phyloP scores from a whole-genome alignment of 1,140 invertebrate genomes.

The Archivesica marissinica region DNA sequence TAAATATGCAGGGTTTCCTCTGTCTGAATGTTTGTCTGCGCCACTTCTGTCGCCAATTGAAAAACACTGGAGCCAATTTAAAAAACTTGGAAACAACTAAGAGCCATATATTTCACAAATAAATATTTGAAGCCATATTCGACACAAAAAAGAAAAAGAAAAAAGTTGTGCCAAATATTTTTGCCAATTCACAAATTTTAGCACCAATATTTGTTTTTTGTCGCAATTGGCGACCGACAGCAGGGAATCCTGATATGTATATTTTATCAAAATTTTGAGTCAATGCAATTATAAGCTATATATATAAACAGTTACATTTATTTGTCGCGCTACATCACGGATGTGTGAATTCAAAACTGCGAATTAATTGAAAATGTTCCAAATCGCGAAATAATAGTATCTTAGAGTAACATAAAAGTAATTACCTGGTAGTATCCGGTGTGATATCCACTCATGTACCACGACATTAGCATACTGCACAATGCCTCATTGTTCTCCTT shows the following conservation, averaged over 20 bases:
- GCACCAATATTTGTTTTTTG: too few relatives aligned
- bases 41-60: too few relatives aligned
- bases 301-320: neutral
- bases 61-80: too few relatives aligned
- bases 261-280: neutral
- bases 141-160: too few relatives aligned
- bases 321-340: too few relatives aligned
- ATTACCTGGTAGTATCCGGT: constrained; percentile 89
- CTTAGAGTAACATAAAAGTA: neutral
- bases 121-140: too few relatives aligned
- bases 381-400: neutral
- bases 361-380: neutral
- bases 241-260: neutral
- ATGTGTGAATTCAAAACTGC: neutral
- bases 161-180: too few relatives aligned
- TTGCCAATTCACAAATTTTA: too few relatives aligned
- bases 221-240: neutral
- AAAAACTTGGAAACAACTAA: too few relatives aligned
- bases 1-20: too few relatives aligned
- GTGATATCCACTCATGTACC: constrained; percentile 96
- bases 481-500: constrained; percentile 87
- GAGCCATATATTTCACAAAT: too few relatives aligned
- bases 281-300: neutral
- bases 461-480: constrained; percentile 94
- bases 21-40: too few relatives aligned